Percentiles rank a stretch among this genome's conserved stretches.
These are phyloP conservation scores for Cephus rjabovi DNA, from an alignment of 2,888 invertebrate genomes.

Conservation along the genomic window DNA sequence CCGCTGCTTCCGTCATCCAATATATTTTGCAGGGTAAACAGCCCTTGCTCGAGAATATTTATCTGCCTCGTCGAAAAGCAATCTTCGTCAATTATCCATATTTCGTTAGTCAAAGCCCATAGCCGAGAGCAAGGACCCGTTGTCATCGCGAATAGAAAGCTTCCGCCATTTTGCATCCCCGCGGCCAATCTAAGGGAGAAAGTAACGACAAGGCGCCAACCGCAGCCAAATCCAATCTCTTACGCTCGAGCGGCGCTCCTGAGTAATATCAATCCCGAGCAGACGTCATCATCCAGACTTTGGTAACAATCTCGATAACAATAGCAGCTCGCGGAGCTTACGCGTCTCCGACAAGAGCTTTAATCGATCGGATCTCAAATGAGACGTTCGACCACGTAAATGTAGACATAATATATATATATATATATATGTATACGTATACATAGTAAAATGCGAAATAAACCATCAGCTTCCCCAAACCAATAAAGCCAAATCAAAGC, in stretches of 20 bases:
- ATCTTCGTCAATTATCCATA: neutral
- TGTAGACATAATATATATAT: slow-evolving; percentile 7
- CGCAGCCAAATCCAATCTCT: neutral
- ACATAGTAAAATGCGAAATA: neutral
- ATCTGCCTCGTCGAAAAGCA: neutral
- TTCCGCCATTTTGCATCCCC: neutral
- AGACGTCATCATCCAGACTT: neutral
- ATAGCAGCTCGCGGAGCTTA: neutral
- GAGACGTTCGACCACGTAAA: slow-evolving; percentile 20
- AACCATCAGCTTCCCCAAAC: neutral
- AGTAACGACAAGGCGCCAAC: neutral
- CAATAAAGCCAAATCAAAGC: neutral
- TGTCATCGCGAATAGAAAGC: neutral
- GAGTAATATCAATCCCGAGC: neutral
- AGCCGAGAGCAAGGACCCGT: neutral
- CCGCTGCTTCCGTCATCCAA: no score
- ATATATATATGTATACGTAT: no score
- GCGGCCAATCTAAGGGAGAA: neutral
- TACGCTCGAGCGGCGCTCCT: neutral
- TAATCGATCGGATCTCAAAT: neutral
- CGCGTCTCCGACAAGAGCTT: neutral
- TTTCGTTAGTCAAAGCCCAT: neutral
- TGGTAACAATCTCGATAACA: neutral
- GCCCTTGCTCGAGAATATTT: no score
- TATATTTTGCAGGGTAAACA: no score